Evolutionary conservation across 2,113 vertebrate genomes (phyloP), one percentile per base, ranked within the genome.

Genomic region (Smithornis capensis): DNA sequence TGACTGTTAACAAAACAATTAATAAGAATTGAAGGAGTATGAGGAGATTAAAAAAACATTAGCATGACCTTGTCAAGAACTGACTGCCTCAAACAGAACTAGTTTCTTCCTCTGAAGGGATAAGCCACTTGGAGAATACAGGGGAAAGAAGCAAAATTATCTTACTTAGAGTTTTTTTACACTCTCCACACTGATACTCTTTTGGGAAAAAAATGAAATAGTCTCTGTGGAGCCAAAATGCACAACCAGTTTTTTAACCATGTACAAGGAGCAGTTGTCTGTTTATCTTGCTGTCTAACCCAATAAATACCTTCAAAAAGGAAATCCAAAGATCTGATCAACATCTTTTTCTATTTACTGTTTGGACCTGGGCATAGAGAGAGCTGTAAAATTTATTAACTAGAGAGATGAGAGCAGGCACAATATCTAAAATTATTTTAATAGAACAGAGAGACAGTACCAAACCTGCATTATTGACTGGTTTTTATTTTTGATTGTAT

Each of bases 1-100:
- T 2, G 9, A 27, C 19, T 92, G 68, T 67, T 95, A 90, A 74
- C 55, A 86, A 89, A 96, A 80, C n/a, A 95, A 86, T 83, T 85
- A 80, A 69, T 56, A 40, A 83, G 1, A 8, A 18, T 19, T 73
- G 47, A 77, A 90, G 65, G n/a, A 89, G 35, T 84, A 87, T n/a
- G 19, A 87, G 0, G 2, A 23, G 22, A 53, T 77, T 77, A 89
- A 62, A 78, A 83, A 60, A 38, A 27, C n/a, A 92, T 55, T 60
- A 74, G 27, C 71, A 55, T 55, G 59, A 74, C 69, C 63, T 83
- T 77, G 59, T 83, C 67, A 83, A 80, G 78, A 93, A 27, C 57
- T 22, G 6, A 12, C 42, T 83, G 53, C 28, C 25, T 62, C 59
- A 80, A 38, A 67, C 6, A 47, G 63, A 50, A 6, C 33, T 37